Evolutionary conservation across 2,113 vertebrate species (phyloP).

Genomic region (Scortum barcoo): DNA sequence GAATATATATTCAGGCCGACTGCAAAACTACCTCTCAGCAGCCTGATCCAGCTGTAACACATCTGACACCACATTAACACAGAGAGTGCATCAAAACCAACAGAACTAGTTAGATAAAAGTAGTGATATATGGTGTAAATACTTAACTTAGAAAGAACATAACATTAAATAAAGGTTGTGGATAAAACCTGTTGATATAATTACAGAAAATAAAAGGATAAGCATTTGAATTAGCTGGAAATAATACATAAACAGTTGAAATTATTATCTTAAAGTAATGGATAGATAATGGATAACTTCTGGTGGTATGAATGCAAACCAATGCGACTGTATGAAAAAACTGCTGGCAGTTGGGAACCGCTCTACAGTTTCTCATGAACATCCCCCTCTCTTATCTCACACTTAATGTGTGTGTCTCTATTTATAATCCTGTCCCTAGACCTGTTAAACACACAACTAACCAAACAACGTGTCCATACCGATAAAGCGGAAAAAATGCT

Average conservation of each 20-base stretch:
- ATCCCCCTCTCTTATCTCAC: conserved; percentile 14
- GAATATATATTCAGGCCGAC: neutral
- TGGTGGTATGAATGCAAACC: neutral
- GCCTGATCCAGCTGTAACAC: neutral
- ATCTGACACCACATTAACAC: neutral
- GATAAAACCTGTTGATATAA: neutral
- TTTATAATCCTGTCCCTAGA: conserved; percentile 21
- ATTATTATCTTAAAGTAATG: neutral
- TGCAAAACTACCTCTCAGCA: neutral
- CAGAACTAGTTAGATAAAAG: neutral
- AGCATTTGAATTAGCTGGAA: neutral
- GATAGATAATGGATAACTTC: neutral
- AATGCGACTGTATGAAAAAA: no score
- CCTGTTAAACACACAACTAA: conserved; percentile 8
- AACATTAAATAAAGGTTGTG: neutral
- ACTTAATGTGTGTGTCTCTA: conserved; percentile 12
- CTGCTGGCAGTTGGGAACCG: neutral
- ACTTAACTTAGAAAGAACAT: neutral
- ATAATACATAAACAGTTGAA: neutral
- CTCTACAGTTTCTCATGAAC: conserved; percentile 6
- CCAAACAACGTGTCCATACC: conserved; percentile 28
- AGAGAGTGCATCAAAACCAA: neutral
- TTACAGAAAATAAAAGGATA: neutral
- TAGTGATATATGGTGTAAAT: neutral
- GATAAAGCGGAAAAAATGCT: conserved; percentile 40